Evolutionary conservation across 1,140 invertebrate genomes (phyloP).

Genomic region (Lepeophtheirus salmonis): DNA sequence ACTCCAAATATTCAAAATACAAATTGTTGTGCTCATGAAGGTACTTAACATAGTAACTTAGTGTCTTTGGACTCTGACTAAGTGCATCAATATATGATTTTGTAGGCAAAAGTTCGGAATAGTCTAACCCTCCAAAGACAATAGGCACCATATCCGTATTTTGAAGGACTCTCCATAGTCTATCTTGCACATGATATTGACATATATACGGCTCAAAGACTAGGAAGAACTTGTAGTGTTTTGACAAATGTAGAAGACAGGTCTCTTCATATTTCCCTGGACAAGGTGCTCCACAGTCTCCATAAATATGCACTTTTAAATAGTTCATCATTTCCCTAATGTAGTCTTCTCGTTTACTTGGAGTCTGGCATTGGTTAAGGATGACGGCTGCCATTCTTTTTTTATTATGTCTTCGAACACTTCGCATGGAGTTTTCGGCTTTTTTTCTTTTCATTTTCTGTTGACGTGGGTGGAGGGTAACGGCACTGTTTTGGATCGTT

Average conservation of each 20-base stretch:
- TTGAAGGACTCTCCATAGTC: slow-evolving; percentile 1
- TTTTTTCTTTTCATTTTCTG: too few species aligned
- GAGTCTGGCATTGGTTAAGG: not conserved
- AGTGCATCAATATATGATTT: slow-evolving; percentile 9
- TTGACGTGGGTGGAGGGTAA: too few species aligned
- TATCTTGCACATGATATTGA: not conserved
- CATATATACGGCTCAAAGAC: slow-evolving; percentile 9
- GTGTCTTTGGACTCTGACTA: not conserved
- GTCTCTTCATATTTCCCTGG: not conserved
- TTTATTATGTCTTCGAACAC: too few species aligned
- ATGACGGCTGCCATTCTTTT: not conserved
- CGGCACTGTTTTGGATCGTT: too few species aligned
- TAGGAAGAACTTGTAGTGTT: slow-evolving; percentile 14
- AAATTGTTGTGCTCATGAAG: not conserved
- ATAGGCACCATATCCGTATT: not conserved
- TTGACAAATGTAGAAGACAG: slow-evolving; percentile 3
- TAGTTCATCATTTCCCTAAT: not conserved
- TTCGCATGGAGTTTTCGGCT: too few species aligned
- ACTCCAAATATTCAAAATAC: not conserved
- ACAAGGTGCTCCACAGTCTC: slow-evolving; percentile 5
- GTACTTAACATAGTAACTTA: not conserved
- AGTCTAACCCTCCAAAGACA: slow-evolving; percentile 4
- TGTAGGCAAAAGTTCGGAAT: not conserved
- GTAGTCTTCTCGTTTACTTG: slow-evolving; percentile 1
- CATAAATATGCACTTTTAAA: not conserved